Conservation (phyloP, 1,140 invertebrate genomes). For the Eueides isabella region DNA sequence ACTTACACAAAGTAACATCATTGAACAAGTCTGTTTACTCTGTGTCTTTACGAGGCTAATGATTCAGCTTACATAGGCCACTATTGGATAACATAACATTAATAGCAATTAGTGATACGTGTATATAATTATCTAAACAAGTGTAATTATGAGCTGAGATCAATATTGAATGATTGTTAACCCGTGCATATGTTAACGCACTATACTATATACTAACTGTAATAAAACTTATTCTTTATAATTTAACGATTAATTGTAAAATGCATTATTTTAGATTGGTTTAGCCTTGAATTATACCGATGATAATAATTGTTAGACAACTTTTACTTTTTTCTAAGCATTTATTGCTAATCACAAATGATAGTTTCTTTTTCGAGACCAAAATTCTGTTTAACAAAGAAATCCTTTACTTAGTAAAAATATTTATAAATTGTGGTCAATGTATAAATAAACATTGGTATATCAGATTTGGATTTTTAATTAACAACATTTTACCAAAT, state of each 20-base stretch:
- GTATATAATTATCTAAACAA: constrained; percentile 29
- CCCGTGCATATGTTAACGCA: not conserved
- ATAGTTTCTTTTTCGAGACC: not conserved
- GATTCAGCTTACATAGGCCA: constrained; percentile 24
- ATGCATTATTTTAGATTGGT: not conserved
- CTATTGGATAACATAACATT: constrained; percentile 35
- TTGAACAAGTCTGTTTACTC: constrained; percentile 8
- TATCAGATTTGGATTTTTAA: not conserved
- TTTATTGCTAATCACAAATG: not conserved
- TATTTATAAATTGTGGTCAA: too few relatives aligned
- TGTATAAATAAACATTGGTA: too few relatives aligned
- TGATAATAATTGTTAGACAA: not conserved
- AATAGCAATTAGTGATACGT: constrained; percentile 39
- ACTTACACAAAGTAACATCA: not conserved
- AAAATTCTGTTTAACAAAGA: too few relatives aligned
- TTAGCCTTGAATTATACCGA: not conserved
- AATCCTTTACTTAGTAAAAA: too few relatives aligned
- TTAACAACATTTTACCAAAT: not conserved
- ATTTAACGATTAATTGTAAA: not conserved
- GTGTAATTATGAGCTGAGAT: not conserved
- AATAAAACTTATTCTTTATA: not conserved
- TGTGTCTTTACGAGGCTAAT: constrained; percentile 37
- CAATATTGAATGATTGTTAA: constrained; percentile 3
- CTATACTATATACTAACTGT: not conserved
- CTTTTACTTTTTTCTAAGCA: not conserved